phyloP scores from a whole-genome alignment of 2,797 vertebrate genomes.

The Carcharodon carcharias region DNA sequence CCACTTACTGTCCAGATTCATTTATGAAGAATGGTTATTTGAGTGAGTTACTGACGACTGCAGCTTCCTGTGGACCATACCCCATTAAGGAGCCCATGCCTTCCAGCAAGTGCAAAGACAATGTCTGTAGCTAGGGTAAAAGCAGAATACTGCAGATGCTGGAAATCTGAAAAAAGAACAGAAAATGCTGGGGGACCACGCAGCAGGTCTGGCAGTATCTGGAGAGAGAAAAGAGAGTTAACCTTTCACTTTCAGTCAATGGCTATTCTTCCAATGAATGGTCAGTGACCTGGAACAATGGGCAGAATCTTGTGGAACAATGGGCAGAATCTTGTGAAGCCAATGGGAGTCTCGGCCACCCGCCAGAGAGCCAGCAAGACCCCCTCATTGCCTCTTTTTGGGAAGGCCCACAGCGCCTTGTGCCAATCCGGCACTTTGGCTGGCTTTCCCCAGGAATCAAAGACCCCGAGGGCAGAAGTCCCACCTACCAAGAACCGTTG shows the following conservation, averaged over 20 bases:
- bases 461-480: too few species aligned
- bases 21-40: neutral
- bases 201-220: too few species aligned
- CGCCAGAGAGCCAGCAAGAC: too few species aligned
- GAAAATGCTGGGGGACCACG: neutral
- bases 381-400: neutral
- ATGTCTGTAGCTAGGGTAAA: neutral
- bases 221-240: neutral
- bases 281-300: neutral
- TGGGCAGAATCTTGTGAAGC: neutral
- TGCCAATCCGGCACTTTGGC: neutral
- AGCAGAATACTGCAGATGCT: neutral
- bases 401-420: neutral
- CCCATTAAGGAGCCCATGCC: neutral
- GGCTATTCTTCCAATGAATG: too few species aligned
- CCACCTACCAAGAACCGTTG: too few species aligned
- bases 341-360: too few species aligned
- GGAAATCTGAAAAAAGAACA: neutral
- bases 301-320: neutral
- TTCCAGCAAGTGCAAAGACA: neutral
- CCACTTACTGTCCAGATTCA: neutral
- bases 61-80: neutral
- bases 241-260: neutral
- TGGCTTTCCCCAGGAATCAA: too few species aligned
- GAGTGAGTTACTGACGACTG: neutral